A percentile compares a stretch with the other conserved stretches of the same genome.
phyloP scores from a whole-genome alignment of 1,140 invertebrate species.

The Lithobius niger region DNA sequence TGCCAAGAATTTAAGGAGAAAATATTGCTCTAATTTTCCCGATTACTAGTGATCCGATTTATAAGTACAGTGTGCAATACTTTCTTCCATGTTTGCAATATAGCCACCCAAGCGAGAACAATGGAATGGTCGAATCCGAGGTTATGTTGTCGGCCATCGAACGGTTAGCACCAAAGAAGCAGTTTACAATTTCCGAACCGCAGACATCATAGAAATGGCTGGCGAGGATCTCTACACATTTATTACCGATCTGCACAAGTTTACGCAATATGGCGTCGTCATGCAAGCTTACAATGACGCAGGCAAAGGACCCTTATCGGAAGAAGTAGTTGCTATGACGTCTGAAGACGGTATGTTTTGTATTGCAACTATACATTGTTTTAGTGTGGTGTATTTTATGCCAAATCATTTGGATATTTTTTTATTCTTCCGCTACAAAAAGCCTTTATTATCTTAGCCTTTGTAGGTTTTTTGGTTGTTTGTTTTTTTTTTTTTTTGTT shows the following conservation, averaged over 20 bases:
- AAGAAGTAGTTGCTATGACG: constrained; percentile 55
- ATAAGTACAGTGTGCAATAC: no score
- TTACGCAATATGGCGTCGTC: constrained; percentile 28
- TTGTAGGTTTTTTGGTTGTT: no score
- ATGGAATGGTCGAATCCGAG: constrained; percentile 85
- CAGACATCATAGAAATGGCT: background rate
- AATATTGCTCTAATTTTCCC: no score
- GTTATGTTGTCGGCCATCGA: constrained; percentile 44
- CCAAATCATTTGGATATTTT: no score
- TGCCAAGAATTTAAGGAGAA: no score
- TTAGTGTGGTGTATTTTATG: no score
- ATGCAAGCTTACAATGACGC: constrained; percentile 32
- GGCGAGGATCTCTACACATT: background rate
- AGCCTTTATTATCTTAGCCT: no score
- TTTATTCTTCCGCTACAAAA: no score
- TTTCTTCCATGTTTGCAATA: no score
- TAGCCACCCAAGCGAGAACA: constrained; percentile 75
- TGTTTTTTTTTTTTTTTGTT: no score
- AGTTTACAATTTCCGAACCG: constrained; percentile 17
- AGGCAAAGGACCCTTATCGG: constrained; percentile 53
- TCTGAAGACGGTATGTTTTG: constrained; percentile 62
- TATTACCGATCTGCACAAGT: constrained; percentile 20
- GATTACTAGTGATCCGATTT: no score
- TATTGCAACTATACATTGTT: no score
- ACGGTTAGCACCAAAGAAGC: constrained; percentile 22